phyloP scores from a whole-genome alignment of 1,140 invertebrate species.

The Drosophila sp. region DNA sequence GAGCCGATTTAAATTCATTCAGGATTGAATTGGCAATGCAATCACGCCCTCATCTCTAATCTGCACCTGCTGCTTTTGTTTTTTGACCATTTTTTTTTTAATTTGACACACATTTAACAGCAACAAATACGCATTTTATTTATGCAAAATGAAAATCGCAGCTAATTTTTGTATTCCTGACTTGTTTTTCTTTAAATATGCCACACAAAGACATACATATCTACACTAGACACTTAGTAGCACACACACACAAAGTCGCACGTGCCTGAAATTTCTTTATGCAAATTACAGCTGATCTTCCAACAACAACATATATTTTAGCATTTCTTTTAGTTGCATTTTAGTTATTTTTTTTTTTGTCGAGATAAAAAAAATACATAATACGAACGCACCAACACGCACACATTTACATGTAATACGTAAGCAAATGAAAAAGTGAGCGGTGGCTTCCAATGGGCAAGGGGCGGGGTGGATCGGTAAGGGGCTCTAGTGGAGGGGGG shows the following conservation, averaged over 20 bases:
- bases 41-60: conserved; percentile 16
- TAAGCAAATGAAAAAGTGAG: conserved; percentile 77
- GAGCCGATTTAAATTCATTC: neutral
- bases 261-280: conserved; percentile 61
- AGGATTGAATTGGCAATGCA: neutral
- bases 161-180: conserved; percentile 36
- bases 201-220: conserved; percentile 27
- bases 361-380: conserved; percentile 35
- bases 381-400: conserved; percentile 46
- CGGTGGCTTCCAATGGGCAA: conserved; percentile 62
- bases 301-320: conserved; percentile 44
- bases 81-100: conserved; percentile 38
- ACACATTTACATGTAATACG: conserved; percentile 69
- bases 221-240: conserved; percentile 25
- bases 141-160: conserved; percentile 39
- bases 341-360: conserved; percentile 61
- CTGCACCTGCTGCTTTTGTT: conserved; percentile 63
- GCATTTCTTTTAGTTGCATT: conserved; percentile 56
- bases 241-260: conserved; percentile 34
- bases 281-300: conserved; percentile 63
- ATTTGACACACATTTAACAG: conserved; percentile 70
- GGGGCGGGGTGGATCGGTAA: conserved; percentile 8
- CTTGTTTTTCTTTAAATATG: conserved; percentile 29
- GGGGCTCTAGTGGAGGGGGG: neutral
- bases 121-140: conserved; percentile 58